A percentile compares a stretch with the other conserved stretches of the same genome.
These are phyloP conservation scores for Saccostrea cuccullata DNA, from an alignment of 1,140 invertebrate genomes.

Conservation along the genomic window DNA sequence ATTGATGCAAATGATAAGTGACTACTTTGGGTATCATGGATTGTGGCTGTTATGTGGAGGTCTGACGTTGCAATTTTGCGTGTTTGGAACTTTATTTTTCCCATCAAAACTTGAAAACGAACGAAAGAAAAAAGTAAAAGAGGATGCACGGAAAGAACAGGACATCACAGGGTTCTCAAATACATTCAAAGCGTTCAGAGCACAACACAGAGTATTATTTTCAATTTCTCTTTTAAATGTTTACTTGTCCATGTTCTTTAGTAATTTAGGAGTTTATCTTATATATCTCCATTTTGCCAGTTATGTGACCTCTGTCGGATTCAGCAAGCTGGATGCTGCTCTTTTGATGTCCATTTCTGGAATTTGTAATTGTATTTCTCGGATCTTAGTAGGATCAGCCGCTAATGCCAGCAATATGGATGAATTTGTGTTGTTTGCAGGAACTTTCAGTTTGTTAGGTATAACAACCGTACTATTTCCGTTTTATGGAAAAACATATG, in stretches of 20 bases:
- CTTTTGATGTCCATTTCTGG: not conserved
- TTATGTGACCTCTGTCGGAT: not conserved
- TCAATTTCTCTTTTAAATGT: not conserved
- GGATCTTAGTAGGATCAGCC: slow-evolving; percentile 9
- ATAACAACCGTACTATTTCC: slow-evolving; percentile 19
- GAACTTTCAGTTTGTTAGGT: slow-evolving; percentile 22
- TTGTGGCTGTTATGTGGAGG: slow-evolving; percentile 21
- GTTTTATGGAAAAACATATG: slow-evolving; percentile 16
- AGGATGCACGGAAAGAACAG: not conserved
- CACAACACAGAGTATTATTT: not conserved
- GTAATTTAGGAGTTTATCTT: not conserved
- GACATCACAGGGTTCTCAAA: no score
- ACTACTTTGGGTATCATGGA: slow-evolving; percentile 35
- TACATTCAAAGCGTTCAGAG: not conserved
- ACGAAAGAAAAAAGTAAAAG: not conserved
- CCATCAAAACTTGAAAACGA: slow-evolving; percentile 24
- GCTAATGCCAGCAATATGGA: slow-evolving; percentile 23
- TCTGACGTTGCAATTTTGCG: slow-evolving; percentile 4
- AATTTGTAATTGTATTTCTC: not conserved
- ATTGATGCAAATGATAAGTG: not conserved
- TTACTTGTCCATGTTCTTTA: not conserved
- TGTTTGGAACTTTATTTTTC: slow-evolving; percentile 35
- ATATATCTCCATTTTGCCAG: slow-evolving; percentile 19
- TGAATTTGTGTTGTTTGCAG: slow-evolving; percentile 42
- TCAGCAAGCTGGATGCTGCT: not conserved